Evolutionary conservation across 2,797 vertebrate species (phyloP).

Genomic region (Amblyopsis hoosieri): DNA sequence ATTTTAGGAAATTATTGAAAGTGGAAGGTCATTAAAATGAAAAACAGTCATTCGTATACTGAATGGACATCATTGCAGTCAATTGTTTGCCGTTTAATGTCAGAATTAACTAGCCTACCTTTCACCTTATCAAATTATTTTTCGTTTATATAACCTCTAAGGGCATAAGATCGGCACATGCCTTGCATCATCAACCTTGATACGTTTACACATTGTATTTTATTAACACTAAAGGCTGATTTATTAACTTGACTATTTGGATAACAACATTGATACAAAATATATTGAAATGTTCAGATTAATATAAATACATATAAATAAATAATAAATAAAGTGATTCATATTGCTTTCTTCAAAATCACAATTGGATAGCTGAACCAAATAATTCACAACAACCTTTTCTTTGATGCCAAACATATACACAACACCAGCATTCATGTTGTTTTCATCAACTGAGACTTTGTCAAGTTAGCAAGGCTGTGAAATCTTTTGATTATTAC

Average conservation of each 20-base stretch:
- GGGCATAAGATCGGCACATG: not conserved
- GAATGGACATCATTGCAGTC: not conserved
- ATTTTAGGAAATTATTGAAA: conserved; percentile 55
- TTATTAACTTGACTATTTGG: conserved; percentile 7
- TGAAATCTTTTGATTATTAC: not conserved
- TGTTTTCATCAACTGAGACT: not conserved
- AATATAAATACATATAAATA: conserved; percentile 4
- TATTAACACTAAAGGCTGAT: conserved; percentile 4
- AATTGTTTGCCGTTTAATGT: conserved; percentile 8
- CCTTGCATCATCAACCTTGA: conserved; percentile 12
- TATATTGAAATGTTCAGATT: conserved; percentile 18
- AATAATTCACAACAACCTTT: too few relatives aligned
- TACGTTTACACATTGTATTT: not conserved
- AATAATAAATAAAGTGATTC: not conserved
- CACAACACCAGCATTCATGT: too few relatives aligned
- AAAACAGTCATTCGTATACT: not conserved
- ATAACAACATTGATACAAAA: not conserved
- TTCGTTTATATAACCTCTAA: too few relatives aligned
- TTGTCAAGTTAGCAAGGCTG: not conserved
- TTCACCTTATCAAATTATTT: too few relatives aligned
- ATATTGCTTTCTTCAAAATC: not conserved
- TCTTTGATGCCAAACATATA: too few relatives aligned
- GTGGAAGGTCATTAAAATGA: conserved; percentile 41
- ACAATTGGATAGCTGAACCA: too few relatives aligned
- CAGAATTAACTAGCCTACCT: conserved; percentile 1